phyloP scores from a whole-genome alignment of 2,888 invertebrate genomes.

The Drosophila monieri region DNA sequence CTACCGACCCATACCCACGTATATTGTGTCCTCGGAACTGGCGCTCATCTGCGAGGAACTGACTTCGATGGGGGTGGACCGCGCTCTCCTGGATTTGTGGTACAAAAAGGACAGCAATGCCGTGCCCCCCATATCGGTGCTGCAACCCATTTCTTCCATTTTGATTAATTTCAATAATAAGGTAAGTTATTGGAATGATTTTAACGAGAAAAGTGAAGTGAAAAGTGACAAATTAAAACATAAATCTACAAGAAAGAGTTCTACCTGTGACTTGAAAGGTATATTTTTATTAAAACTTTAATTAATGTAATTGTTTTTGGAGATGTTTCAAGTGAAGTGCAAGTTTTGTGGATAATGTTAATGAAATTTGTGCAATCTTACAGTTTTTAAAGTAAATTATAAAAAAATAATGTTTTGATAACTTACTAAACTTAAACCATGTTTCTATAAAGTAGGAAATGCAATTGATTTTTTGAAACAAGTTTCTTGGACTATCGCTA shows the following conservation, averaged over 20 bases:
- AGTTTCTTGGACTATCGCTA: not conserved
- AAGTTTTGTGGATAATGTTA: not conserved
- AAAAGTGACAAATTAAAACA: no score
- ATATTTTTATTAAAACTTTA: not conserved
- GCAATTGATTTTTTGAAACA: not conserved
- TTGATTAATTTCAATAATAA: constrained; percentile 99
- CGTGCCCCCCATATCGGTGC: constrained; percentile 96
- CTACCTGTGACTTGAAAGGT: not conserved
- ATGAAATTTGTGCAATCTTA: no score
- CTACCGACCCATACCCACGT: constrained; percentile 98
- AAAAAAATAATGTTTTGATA: no score
- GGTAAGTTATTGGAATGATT: constrained; percentile 85
- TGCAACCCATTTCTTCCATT: constrained; percentile 98
- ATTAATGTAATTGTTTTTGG: not conserved
- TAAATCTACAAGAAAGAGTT: not conserved
- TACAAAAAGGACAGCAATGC: constrained; percentile 98
- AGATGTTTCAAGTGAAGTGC: not conserved
- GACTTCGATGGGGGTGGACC: constrained; percentile 92
- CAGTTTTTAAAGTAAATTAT: no score
- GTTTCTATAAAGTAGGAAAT: not conserved
- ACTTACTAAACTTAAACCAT: no score
- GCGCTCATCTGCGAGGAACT: constrained; percentile 94
- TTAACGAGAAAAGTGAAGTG: not conserved
- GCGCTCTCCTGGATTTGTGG: constrained; percentile 94
- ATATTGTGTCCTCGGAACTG: constrained; percentile 95